Conservation (phyloP, 2,888 invertebrate species). For the Noctuana brunneofusca region DNA sequence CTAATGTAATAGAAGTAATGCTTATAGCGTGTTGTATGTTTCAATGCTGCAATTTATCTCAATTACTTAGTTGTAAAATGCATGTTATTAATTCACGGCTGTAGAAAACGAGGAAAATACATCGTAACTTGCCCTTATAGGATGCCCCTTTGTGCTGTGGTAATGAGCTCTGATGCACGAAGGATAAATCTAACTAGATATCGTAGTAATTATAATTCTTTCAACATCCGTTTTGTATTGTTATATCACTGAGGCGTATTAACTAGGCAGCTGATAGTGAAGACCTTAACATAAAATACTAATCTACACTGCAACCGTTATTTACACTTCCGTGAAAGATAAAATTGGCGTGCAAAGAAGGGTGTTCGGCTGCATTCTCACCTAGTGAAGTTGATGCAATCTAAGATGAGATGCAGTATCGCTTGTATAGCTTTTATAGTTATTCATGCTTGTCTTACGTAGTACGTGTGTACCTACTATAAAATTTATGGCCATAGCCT, state of each 20-base stretch:
- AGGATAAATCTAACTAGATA: slow-evolving; percentile 34
- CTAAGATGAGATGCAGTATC: slow-evolving; percentile 2
- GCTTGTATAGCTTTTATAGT: neutral
- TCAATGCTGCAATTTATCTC: slow-evolving; percentile 21
- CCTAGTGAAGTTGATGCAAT: slow-evolving; percentile 7
- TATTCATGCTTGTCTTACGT: neutral
- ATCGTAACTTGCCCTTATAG: slow-evolving; percentile 47
- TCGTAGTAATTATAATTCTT: slow-evolving; percentile 35
- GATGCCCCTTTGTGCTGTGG: slow-evolving; percentile 35
- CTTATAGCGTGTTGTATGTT: neutral
- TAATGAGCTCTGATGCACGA: slow-evolving; percentile 31
- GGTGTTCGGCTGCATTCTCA: neutral
- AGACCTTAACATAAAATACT: slow-evolving; percentile 15
- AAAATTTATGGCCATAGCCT: slow-evolving; percentile 10
- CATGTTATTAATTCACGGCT: slow-evolving; percentile 52
- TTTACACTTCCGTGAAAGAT: too few relatives aligned
- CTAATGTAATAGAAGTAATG: neutral
- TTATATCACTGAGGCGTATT: slow-evolving; percentile 32
- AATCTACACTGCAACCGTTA: neutral
- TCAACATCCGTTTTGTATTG: slow-evolving; percentile 26
- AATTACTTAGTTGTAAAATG: slow-evolving; percentile 17
- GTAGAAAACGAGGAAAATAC: slow-evolving; percentile 69
- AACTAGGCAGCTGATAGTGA: slow-evolving; percentile 17
- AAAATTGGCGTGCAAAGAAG: neutral
- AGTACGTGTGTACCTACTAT: neutral